phyloP scores from a whole-genome alignment of 2,113 vertebrate species.

The Hippocampus mohnikei region DNA sequence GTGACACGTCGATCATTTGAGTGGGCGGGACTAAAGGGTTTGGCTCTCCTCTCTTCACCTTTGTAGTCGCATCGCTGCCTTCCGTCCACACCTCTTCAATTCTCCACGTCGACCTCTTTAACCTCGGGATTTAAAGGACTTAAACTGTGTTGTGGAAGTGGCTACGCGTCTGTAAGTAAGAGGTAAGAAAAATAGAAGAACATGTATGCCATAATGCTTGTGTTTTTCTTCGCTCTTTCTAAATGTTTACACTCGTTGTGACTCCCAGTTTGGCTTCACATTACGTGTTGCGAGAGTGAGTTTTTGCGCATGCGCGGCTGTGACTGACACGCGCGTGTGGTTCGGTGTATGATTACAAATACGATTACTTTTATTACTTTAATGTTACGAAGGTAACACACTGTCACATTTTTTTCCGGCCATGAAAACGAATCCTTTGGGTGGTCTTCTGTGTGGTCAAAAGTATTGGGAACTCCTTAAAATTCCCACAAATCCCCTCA shows the following conservation, averaged over 20 bases:
- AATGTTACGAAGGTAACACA: neutral
- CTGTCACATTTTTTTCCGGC: neutral
- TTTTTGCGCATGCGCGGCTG: neutral
- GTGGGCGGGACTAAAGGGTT: neutral
- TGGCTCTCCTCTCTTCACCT: neutral
- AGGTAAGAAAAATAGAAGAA: neutral
- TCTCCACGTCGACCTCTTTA: neutral
- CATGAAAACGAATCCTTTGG: neutral
- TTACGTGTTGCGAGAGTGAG: neutral
- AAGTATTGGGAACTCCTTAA: neutral
- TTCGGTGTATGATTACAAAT: neutral
- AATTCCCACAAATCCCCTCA: neutral
- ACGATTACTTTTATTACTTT: neutral
- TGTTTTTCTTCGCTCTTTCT: neutral
- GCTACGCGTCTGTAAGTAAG: neutral
- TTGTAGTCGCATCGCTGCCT: neutral
- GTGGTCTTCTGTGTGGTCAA: neutral
- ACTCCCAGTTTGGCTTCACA: neutral
- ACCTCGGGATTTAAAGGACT: neutral
- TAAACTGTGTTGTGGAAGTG: neutral
- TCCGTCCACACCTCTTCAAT: neutral
- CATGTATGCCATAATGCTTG: neutral
- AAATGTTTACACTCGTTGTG: neutral
- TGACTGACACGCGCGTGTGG: neutral
- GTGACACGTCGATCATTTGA: neutral